A percentile compares a stretch with the other conserved stretches of the same genome.
Conservation (phyloP, 2,888 invertebrate species). For the Drosophila mulleri region DNA sequence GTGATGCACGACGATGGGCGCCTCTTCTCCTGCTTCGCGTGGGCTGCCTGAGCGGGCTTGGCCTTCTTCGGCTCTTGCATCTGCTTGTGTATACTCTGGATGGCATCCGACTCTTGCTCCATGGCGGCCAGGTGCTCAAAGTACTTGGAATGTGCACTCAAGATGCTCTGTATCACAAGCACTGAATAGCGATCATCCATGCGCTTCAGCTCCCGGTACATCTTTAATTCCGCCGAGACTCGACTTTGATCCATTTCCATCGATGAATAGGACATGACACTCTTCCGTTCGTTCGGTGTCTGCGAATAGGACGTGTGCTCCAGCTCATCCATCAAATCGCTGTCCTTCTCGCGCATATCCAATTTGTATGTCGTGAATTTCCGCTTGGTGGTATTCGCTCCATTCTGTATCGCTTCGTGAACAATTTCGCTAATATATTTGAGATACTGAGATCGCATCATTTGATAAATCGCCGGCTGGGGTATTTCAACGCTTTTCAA, state of each 20-base stretch:
- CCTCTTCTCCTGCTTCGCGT: background rate
- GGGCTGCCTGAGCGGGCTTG: background rate
- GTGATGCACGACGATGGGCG: background rate
- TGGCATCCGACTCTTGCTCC: background rate
- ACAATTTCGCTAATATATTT: slow-evolving; percentile 27
- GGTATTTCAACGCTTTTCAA: slow-evolving; percentile 20
- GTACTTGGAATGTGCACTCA: slow-evolving; percentile 8
- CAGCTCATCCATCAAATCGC: background rate
- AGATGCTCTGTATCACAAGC: slow-evolving; percentile 24
- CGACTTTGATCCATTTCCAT: background rate
- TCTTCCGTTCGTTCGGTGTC: background rate
- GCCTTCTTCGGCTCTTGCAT: background rate
- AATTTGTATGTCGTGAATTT: background rate
- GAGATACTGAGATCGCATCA: slow-evolving; percentile 43
- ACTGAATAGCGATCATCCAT: slow-evolving; percentile 37
- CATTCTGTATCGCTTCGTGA: background rate
- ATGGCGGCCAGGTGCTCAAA: slow-evolving; percentile 1
- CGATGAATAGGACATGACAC: background rate
- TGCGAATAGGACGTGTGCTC: background rate
- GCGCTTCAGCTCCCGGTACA: background rate
- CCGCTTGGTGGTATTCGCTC: background rate
- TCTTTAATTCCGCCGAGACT: background rate
- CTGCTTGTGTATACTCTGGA: background rate
- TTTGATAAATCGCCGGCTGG: background rate
- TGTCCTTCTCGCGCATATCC: background rate